Percentiles rank a stretch among this genome's conserved stretches.
These are phyloP conservation scores for Ptycholaimellus sp. DNA, from an alignment of 2,888 invertebrate species.

Conservation along the genomic window DNA sequence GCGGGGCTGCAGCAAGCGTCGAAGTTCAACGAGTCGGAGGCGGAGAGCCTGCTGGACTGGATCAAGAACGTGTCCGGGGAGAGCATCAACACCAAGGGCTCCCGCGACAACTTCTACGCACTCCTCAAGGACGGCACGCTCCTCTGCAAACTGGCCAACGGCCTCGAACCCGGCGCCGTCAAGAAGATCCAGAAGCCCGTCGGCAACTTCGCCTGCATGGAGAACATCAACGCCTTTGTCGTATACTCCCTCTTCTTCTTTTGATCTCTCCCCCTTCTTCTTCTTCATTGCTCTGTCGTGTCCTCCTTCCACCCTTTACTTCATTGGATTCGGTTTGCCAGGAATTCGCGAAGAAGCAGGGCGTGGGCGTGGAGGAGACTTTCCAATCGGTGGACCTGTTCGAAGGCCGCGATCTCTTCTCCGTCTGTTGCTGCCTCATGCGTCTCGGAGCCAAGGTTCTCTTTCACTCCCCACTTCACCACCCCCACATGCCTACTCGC, in stretches of 20 bases:
- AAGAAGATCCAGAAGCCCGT: slow-evolving; percentile 71
- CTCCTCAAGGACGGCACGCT: slow-evolving; percentile 67
- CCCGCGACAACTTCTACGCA: slow-evolving; percentile 71
- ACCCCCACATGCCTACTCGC: no score
- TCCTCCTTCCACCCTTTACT: no score
- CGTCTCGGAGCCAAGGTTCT: no score
- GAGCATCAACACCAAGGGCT: slow-evolving; percentile 50
- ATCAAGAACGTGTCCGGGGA: slow-evolving; percentile 58
- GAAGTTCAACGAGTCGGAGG: slow-evolving; percentile 83
- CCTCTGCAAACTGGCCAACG: slow-evolving; percentile 72
- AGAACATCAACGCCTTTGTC: slow-evolving; percentile 83
- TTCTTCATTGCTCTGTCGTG: no score
- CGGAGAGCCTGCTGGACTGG: slow-evolving; percentile 76
- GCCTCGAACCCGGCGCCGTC: slow-evolving; percentile 54
- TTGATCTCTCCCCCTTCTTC: no score
- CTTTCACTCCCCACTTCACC: no score
- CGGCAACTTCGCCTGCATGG: slow-evolving; percentile 93
- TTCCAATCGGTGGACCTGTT: slow-evolving; percentile 94
- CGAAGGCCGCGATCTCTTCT: slow-evolving; percentile 82
- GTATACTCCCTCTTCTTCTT: no score
- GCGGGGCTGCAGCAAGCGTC: slow-evolving; percentile 78
- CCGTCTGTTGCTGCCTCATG: slow-evolving; percentile 37
- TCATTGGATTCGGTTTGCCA: no score
- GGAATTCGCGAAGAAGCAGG: slow-evolving; percentile 56
- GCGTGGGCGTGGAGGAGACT: slow-evolving; percentile 57